Evolutionary conservation across 2,113 vertebrate species (phyloP).

Genomic region (Pionites leucogaster): DNA sequence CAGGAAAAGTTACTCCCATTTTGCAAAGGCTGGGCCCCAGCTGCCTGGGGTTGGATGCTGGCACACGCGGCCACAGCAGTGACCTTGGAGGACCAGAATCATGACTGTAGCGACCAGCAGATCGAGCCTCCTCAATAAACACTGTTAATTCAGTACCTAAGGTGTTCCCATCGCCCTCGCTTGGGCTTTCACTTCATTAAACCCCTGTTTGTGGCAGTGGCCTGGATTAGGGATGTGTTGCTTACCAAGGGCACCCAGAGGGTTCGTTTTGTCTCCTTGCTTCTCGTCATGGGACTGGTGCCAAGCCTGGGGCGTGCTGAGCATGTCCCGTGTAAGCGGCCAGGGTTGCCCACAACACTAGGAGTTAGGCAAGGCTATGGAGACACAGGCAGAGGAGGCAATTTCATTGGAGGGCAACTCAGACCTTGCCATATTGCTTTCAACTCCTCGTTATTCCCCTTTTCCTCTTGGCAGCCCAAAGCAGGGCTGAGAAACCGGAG

Average conservation of each 20-base stretch:
- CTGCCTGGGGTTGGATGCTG: background rate
- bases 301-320: background rate
- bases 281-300: background rate
- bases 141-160: background rate
- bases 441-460: background rate
- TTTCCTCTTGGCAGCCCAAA: constrained; percentile 8
- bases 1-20: background rate
- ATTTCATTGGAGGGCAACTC: background rate
- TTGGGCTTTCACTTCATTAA: accelerated
- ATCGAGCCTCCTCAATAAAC: background rate
- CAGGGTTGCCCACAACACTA: background rate
- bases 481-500: background rate
- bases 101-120: accelerated
- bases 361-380: background rate
- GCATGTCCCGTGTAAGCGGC: accelerated
- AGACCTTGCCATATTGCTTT: background rate
- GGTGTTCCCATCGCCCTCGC: background rate
- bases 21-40: background rate
- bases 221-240: background rate
- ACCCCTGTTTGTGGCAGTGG: background rate
- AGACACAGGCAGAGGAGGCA: background rate
- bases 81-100: background rate
- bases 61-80: background rate
- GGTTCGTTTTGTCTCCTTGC: background rate
- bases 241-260: background rate